phyloP scores from a whole-genome alignment of 2,113 vertebrate species.

The Clinocottus analis region DNA sequence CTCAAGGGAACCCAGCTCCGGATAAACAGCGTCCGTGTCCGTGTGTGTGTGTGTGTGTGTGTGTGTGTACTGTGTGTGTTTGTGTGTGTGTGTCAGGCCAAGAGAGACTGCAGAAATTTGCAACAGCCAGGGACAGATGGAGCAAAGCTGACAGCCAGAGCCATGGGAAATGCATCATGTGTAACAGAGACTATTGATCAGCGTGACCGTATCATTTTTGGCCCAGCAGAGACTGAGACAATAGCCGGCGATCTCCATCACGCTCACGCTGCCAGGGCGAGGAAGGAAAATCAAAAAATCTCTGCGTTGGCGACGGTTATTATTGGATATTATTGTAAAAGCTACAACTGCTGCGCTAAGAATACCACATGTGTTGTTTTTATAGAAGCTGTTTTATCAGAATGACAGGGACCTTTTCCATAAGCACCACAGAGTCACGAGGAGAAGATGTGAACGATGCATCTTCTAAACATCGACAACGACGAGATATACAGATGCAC shows the following conservation, averaged over 20 bases:
- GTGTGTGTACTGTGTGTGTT: constrained; percentile 17
- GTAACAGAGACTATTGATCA: constrained; percentile 82
- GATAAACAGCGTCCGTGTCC: constrained; percentile 42
- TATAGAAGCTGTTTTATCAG: constrained; percentile 28
- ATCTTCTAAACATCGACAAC: constrained; percentile 31
- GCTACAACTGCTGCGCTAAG: constrained; percentile 21
- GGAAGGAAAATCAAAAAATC: background rate
- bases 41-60: constrained; percentile 22
- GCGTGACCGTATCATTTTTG: constrained; percentile 66
- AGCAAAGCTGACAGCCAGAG: constrained; percentile 70
- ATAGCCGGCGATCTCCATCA: constrained; percentile 56
- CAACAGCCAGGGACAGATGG: constrained; percentile 69
- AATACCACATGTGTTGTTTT: constrained; percentile 40
- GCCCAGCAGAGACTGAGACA: constrained; percentile 64
- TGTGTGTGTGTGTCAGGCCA: constrained; percentile 4
- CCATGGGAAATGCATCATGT: constrained; percentile 85
- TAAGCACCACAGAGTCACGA: constrained; percentile 24
- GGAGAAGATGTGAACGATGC: constrained; percentile 46
- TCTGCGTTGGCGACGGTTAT: constrained; percentile 37
- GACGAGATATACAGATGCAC: constrained; percentile 44
- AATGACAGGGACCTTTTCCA: constrained; percentile 31
- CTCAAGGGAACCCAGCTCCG: constrained; percentile 41
- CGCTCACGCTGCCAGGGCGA: constrained; percentile 48
- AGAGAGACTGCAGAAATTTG: constrained; percentile 50
- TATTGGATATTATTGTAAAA: constrained; percentile 17